Conservation (phyloP, 2,113 vertebrate genomes). For the Malurus cyaneus region DNA sequence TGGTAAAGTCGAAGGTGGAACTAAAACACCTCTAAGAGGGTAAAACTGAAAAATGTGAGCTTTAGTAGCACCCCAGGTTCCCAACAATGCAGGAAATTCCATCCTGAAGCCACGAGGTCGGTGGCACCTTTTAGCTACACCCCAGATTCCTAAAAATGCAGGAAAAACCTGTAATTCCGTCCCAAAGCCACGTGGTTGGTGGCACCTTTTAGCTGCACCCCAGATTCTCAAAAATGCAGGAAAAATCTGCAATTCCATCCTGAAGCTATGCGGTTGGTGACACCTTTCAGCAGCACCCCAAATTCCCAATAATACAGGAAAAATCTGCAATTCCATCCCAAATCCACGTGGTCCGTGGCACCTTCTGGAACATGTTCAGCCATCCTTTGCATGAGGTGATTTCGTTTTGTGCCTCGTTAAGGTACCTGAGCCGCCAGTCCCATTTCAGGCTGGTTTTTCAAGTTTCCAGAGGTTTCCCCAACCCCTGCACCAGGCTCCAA, state of each 20-base stretch:
- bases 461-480: neutral
- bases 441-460: constrained; percentile 21
- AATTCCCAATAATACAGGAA: neutral
- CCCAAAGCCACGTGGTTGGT: too few relatives aligned
- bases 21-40: too few relatives aligned
- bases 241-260: neutral
- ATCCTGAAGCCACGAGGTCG: too few relatives aligned
- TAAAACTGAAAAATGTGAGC: too few relatives aligned
- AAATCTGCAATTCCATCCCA: neutral
- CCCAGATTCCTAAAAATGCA: too few relatives aligned
- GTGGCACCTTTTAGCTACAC: too few relatives aligned
- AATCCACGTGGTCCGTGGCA: neutral
- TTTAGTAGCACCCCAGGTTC: too few relatives aligned
- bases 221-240: neutral
- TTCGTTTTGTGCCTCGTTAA: constrained; percentile 38
- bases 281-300: neutral
- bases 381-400: neutral
- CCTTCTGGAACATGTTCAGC: neutral
- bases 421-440: constrained; percentile 44
- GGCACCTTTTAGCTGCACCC: neutral
- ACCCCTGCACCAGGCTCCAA: neutral
- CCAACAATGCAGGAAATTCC: too few relatives aligned
- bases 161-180: too few relatives aligned
- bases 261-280: neutral
- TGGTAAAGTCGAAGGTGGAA: too few relatives aligned